Percentiles rank a stretch among this genome's conserved stretches.
These are phyloP conservation scores for Lasioglossum vierecki DNA, from an alignment of 2,888 invertebrate genomes.

Conservation along the genomic window DNA sequence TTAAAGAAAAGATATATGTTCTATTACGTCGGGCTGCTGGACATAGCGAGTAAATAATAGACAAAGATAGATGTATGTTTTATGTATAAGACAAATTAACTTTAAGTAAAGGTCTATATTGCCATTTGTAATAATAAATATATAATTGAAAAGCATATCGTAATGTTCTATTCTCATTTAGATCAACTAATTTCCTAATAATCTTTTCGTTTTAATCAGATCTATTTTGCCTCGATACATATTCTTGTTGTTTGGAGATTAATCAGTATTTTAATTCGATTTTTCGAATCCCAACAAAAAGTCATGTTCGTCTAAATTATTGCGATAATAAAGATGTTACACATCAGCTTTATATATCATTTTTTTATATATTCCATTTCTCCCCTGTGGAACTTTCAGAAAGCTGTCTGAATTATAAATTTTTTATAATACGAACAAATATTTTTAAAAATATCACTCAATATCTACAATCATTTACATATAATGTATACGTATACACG, in stretches of 20 bases:
- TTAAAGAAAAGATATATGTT: conserved; percentile 99
- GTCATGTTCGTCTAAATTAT: not conserved
- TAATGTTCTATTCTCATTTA: conserved; percentile 29
- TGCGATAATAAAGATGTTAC: not conserved
- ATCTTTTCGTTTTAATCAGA: conserved; percentile 9
- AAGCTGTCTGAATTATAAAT: not conserved
- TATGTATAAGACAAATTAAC: conserved; percentile 69
- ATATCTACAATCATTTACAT: too few species aligned
- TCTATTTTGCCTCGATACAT: not conserved
- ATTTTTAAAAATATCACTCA: not conserved
- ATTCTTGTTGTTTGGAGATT: not conserved
- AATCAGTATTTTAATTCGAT: not conserved
- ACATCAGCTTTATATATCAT: not conserved
- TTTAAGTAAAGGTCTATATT: conserved; percentile 67
- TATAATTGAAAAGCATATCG: conserved; percentile 50
- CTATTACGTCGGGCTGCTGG: conserved; percentile 96
- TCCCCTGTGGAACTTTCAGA: not conserved
- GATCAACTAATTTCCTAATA: conserved; percentile 7
- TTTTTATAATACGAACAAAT: not conserved
- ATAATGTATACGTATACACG: too few species aligned
- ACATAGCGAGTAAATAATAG: conserved; percentile 79
- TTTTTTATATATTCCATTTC: not conserved
- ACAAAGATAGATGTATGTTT: conserved; percentile 57
- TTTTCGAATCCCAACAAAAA: not conserved
- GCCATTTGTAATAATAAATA: conserved; percentile 73